Evolutionary conservation across 2,888 invertebrate genomes (phyloP).

Genomic region (Corbicula japonica): DNA sequence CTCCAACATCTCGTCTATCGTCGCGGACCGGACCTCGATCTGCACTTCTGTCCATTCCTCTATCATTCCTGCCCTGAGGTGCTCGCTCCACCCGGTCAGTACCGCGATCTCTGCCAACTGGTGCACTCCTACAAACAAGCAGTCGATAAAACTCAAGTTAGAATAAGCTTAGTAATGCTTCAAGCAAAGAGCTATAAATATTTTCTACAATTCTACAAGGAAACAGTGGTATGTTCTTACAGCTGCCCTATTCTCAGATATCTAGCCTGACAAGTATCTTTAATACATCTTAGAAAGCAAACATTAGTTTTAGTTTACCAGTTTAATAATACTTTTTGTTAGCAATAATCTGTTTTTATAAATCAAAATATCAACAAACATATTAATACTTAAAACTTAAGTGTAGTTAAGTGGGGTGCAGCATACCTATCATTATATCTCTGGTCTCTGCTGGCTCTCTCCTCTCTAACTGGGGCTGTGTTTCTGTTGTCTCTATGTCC

Average conservation of each 20-base stretch:
- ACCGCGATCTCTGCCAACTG: slow-evolving; percentile 41
- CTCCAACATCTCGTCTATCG: slow-evolving; percentile 53
- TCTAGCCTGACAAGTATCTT: background rate
- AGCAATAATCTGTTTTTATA: background rate
- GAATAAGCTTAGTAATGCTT: too few species aligned
- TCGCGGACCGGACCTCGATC: slow-evolving; percentile 41
- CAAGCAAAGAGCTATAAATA: too few species aligned
- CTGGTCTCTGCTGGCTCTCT: slow-evolving; percentile 62
- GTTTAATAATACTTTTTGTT: background rate
- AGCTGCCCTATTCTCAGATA: background rate
- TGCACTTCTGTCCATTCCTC: slow-evolving; percentile 16
- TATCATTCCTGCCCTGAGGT: slow-evolving; percentile 24
- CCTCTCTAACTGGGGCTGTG: slow-evolving; percentile 38
- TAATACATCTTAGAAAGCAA: background rate
- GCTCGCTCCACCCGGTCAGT: slow-evolving; percentile 20
- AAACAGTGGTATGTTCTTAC: too few species aligned
- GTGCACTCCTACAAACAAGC: slow-evolving; percentile 26
- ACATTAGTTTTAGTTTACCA: background rate
- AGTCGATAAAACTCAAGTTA: too few species aligned
- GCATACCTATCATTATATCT: slow-evolving; percentile 50
- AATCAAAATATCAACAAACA: background rate
- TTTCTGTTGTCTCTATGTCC: slow-evolving; percentile 56
- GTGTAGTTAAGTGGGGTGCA: background rate
- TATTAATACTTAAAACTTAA: background rate
- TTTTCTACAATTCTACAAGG: too few species aligned